Evolutionary conservation across 2,113 vertebrate genomes (phyloP), one percentile per base, ranked within the genome.

Genomic region (Hippopotamus amphibius): DNA sequence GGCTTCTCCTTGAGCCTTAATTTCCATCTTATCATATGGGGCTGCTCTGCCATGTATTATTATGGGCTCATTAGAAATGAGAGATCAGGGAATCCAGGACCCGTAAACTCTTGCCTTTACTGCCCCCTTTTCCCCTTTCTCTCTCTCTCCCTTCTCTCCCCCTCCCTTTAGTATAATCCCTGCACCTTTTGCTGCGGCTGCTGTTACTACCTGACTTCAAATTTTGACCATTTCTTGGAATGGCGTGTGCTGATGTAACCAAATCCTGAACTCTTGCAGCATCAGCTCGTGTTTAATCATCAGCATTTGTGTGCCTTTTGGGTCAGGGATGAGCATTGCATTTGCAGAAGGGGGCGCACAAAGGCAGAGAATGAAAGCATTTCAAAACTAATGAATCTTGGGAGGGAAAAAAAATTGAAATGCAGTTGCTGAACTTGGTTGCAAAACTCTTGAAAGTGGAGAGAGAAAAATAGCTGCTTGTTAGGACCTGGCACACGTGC

Each of bases 401-500:
- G 16, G 66, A 83, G 61, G 50, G 80, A 57, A 92, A 74, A 37
- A 79, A 63, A 53, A 55, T 53, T 57, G 30, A 46, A 63, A 57
- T 43, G 37, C 77, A 68, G 48, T 74, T 90, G 41, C 57, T 84
- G 59, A 69, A 46, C 28, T 65, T 77, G 55, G 55, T 46, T 55
- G 46, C 71, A 74, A 50, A 77, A 66, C 28, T 91, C 43, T 81
- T 80, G 21, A 57, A 59, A 79, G 48, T 33, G 43, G 33, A 77
- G 63, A 90, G 84, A 93, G 21, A 76, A 93, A 94, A 95, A 94
- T n/a, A 90, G 71, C 50, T 84, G 14, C 72, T 82, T 53, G 59
- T 69, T 81, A 91, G 93, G 88, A 55, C 50, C 85, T 59, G 28
- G 66, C 33, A 11, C 21, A 6, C 0, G 0, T 50, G 88, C 76